Conservation (phyloP, 2,797 vertebrate species). For the Presbytis comata region DNA sequence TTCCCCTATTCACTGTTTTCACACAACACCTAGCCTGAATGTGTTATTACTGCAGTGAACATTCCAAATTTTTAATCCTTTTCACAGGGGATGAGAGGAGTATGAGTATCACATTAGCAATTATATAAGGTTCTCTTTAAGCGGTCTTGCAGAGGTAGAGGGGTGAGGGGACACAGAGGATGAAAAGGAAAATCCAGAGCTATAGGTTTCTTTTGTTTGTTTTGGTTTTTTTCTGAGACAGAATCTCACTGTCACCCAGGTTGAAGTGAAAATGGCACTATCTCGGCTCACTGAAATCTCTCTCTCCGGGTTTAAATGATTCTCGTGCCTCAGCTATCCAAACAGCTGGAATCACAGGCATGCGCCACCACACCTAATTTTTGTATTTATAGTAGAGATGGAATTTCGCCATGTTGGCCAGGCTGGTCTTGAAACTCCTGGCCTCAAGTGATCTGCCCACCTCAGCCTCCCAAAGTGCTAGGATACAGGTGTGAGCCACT, state of each 20-base stretch:
- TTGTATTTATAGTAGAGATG: background rate
- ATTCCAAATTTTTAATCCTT: background rate
- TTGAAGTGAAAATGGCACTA: background rate
- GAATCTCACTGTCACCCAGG: background rate
- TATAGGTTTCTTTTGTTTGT: background rate
- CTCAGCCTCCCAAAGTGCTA: background rate
- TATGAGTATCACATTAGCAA: background rate
- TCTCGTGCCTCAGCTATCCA: background rate
- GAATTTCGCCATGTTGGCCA: background rate
- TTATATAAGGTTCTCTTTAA: background rate
- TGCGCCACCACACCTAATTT: background rate
- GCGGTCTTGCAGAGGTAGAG: background rate
- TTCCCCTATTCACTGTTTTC: background rate
- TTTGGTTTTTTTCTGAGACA: background rate
- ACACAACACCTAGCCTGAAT: background rate
- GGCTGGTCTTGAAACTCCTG: background rate
- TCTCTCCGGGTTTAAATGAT: background rate
- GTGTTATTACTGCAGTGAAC: background rate
- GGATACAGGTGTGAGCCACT: background rate
- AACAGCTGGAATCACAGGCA: background rate
- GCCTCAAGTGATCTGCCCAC: background rate
- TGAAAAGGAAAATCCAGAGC: background rate
- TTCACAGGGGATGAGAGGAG: background rate
- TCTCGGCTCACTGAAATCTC: background rate
- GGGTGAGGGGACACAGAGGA: background rate